Percentiles rank a stretch among this genome's conserved stretches.
phyloP scores from a whole-genome alignment of 2,113 vertebrate species.

The Platichthys flesus region DNA sequence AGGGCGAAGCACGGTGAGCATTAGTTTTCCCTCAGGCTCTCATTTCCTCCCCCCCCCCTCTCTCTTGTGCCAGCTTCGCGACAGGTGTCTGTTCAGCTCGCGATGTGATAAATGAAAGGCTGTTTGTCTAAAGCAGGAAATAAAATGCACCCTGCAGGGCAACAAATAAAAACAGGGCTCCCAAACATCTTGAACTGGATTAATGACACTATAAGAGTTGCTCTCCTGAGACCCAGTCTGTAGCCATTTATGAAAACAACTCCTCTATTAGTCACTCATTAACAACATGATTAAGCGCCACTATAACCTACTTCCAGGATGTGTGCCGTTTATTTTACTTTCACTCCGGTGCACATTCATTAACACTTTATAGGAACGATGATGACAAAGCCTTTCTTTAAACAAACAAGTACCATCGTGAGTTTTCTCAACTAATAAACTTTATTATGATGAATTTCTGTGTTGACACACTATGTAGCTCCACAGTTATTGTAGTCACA shows the following conservation, averaged over 20 bases:
- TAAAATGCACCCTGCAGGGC: conserved; percentile 59
- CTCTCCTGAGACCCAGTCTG: conserved; percentile 38
- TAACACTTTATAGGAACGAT: neutral
- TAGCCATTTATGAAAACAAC: conserved; percentile 47
- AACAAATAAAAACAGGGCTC: conserved; percentile 62
- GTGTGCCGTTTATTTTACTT: neutral
- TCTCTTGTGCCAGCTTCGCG: conserved; percentile 54
- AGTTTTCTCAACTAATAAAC: conserved; percentile 18
- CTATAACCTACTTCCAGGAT: neutral
- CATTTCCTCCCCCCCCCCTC: conserved; percentile 24
- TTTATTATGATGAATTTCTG: conserved; percentile 19
- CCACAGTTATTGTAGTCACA: conserved; percentile 43
- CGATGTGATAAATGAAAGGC: conserved; percentile 75
- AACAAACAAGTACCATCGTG: neutral
- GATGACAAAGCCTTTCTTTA: neutral
- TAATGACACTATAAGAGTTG: conserved; percentile 64
- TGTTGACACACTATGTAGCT: conserved; percentile 37
- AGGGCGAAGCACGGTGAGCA: conserved; percentile 60
- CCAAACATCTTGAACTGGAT: conserved; percentile 53
- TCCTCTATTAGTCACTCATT: conserved; percentile 47
- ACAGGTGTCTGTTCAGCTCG: conserved; percentile 73
- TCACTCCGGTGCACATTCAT: conserved; percentile 1
- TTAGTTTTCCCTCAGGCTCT: conserved; percentile 68
- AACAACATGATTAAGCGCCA: conserved; percentile 43
- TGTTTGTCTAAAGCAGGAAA: conserved; percentile 66